Evolutionary conservation across 2,797 vertebrate genomes (phyloP), one percentile per base, ranked within the genome.

Genomic region (Brachymystax lenok): DNA sequence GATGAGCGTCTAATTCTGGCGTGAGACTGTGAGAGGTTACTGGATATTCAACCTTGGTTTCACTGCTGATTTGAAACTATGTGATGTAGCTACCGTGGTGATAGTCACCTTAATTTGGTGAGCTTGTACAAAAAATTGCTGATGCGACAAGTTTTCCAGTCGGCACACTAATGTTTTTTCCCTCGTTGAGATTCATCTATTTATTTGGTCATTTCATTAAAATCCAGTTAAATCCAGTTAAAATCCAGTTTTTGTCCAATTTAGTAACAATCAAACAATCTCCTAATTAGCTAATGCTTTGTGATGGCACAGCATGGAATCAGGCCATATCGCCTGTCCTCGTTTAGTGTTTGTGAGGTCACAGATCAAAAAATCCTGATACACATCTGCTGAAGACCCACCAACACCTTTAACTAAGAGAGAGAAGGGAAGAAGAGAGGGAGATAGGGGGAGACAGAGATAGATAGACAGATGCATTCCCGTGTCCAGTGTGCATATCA

Each of bases 401-500:
- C 71, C 16, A 68, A 30, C 66, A 68, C 30, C 66, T 63, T 5
- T 35, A 28, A 30, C 63, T 75, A 64, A 76, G 79, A 85, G 46
- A 69, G 75, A 63, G 77, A 7, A 51, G 46, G 28, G 76, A 21
- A 76, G 13, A 70, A 50, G 28, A 76, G 40, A 78, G 10, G 64
- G 33, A 46, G 71, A 79, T 64, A 78, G 75, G 21, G 69, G 64
- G 76, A 78, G 74, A 80, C 33, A 33, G 40, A 28, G 67, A 51
- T n/a, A 54, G 12, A 56, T n/a, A 21, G 69, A 80, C 73, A 77
- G 59, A 83, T 35, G 86, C 84, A 87, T 87, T 87, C 86, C 82
- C 81, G 79, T 85, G 73, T 76, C 54, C 30, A 54, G 78, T 80
- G 77, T 80, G 74, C 63, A 85, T 85, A 84, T 91, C 90, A 87